Percentiles rank a stretch among this genome's conserved stretches.
phyloP scores from a whole-genome alignment of 2,113 vertebrate species.

The Heteronetta atricapilla region DNA sequence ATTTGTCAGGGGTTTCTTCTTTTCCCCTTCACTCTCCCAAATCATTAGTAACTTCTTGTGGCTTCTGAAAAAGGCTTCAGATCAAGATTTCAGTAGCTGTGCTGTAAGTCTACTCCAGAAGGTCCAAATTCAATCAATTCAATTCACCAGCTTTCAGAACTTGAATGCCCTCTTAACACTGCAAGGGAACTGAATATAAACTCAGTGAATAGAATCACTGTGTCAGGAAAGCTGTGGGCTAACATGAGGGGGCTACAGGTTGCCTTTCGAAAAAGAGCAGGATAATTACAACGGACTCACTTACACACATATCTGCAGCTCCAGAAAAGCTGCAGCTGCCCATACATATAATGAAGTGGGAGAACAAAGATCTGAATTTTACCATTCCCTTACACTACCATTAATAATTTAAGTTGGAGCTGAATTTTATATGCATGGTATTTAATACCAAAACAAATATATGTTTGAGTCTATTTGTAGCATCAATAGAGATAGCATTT shows the following conservation, averaged over 20 bases:
- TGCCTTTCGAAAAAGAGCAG: background rate
- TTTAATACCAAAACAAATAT: conserved; percentile 9
- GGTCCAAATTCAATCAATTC: conserved; percentile 44
- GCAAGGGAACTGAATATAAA: conserved; percentile 44
- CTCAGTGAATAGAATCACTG: conserved; percentile 21
- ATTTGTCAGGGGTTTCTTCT: background rate
- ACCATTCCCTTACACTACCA: background rate
- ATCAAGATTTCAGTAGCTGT: conserved; percentile 23
- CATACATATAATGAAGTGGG: background rate
- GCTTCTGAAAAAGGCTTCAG: conserved; percentile 11
- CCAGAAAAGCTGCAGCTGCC: background rate
- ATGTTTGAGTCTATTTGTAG: background rate
- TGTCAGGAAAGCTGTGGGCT: background rate
- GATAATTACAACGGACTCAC: background rate
- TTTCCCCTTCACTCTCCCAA: background rate
- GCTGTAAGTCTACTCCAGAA: conserved; percentile 27
- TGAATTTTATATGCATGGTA: background rate
- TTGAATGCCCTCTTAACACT: conserved; percentile 41
- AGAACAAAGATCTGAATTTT: background rate
- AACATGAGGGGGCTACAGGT: background rate
- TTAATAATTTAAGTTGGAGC: background rate
- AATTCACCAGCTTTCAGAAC: conserved; percentile 46
- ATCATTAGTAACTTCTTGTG: background rate
- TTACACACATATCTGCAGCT: background rate
- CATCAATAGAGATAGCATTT: background rate